Conservation (phyloP, 30 jellyfish, hydroid and myxozoan species). For the Aurelia aurita region DNA sequence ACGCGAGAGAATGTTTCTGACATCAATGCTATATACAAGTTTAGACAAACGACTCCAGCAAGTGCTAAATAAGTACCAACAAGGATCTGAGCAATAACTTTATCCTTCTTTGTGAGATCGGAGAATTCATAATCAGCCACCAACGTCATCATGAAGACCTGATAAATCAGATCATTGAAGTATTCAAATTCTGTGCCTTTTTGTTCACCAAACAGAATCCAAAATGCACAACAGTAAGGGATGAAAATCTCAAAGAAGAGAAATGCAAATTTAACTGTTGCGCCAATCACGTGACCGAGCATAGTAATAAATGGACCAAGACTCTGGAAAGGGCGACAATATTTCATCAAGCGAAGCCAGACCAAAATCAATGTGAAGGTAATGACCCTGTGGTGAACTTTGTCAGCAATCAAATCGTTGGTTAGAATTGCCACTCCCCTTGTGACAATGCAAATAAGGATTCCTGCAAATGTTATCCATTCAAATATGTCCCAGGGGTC, state of each 20-base stretch:
- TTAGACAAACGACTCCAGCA: constrained; percentile 88
- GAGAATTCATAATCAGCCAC: constrained; percentile 88
- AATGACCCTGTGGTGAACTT: constrained; percentile 69
- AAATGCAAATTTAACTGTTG: constrained; percentile 89
- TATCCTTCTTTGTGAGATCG: constrained; percentile 74
- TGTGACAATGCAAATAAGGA: constrained; percentile 56
- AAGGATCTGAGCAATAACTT: constrained; percentile 89
- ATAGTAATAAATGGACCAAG: constrained; percentile 95
- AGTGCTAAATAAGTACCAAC: constrained; percentile 94
- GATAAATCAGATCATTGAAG: constrained; percentile 41
- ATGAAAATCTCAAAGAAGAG: constrained; percentile 93
- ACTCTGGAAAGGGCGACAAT: constrained; percentile 86
- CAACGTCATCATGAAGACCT: constrained; percentile 86
- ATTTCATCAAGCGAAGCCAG: constrained; percentile 94
- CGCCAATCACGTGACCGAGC: constrained; percentile 92
- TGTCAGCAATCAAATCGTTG: constrained; percentile 27
- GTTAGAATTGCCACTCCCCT: constrained; percentile 67
- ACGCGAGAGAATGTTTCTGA: constrained; percentile 85
- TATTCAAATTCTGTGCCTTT: constrained; percentile 39
- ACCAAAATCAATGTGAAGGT: constrained; percentile 80
- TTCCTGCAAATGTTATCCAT: constrained; percentile 80
- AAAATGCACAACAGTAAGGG: constrained; percentile 94
- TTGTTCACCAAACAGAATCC: constrained; percentile 96
- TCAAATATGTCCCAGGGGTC: constrained; percentile 95
- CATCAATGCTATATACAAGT: constrained; percentile 92